Percentiles rank a stretch among this genome's conserved stretches.
Conservation (phyloP, 2,888 invertebrate genomes). For the Cepaea hortensis region DNA sequence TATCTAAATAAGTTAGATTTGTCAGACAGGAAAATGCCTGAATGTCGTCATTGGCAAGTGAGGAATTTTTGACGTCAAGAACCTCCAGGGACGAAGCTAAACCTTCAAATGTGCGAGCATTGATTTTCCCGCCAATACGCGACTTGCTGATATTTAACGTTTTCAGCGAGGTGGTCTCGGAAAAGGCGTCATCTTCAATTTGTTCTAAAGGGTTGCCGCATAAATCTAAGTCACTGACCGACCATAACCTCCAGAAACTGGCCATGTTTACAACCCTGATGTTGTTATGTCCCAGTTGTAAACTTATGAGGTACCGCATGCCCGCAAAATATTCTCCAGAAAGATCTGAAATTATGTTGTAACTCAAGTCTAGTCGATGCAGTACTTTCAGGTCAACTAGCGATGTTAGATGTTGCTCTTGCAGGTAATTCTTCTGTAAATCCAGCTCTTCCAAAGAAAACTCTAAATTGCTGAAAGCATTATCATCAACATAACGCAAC, state of each 20-base stretch:
- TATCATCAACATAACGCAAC: not conserved
- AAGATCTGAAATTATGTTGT: constrained; percentile 21
- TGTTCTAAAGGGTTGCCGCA: constrained; percentile 19
- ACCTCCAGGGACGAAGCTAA: not conserved
- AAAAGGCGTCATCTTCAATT: constrained; percentile 23
- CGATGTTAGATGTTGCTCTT: constrained; percentile 6
- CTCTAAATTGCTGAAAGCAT: constrained; percentile 36
- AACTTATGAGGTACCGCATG: constrained; percentile 6
- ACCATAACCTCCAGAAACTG: not conserved
- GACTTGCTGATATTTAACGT: constrained; percentile 14
- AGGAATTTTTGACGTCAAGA: constrained; percentile 18
- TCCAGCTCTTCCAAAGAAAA: constrained; percentile 30
- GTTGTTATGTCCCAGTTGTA: constrained; percentile 10
- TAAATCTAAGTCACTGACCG: not conserved
- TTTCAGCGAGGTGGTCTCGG: not conserved
- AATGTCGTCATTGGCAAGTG: not conserved
- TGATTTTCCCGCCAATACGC: not conserved
- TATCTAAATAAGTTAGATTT: constrained; percentile 5
- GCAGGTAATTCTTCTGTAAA: not conserved
- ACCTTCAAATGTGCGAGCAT: constrained; percentile 1
- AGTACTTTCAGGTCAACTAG: constrained; percentile 15
- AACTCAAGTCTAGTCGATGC: constrained; percentile 17
- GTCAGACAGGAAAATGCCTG: not conserved
- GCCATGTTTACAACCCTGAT: not conserved
- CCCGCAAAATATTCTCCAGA: not conserved